These are phyloP conservation scores for Bos javanicus DNA, from an alignment of 2,113 vertebrate genomes.

Conservation along the genomic window DNA sequence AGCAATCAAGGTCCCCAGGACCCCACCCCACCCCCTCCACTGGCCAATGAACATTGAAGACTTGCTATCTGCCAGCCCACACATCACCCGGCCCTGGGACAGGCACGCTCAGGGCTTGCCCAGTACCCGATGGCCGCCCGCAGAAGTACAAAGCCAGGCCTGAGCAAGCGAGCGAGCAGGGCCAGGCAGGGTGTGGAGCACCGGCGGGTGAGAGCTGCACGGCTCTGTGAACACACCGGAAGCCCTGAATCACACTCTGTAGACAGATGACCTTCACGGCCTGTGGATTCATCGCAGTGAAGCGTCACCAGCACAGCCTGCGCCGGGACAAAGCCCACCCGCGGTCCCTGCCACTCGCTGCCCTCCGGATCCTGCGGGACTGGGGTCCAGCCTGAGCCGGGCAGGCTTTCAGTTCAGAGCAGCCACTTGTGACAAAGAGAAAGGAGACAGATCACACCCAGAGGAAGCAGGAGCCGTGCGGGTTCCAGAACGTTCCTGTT, in stretches of 20 bases:
- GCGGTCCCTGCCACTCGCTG: rapidly evolving
- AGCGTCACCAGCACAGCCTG: too few relatives aligned
- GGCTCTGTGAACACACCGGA: neutral
- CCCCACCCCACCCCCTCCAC: too few relatives aligned
- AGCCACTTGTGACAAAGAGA: neutral
- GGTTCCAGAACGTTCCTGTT: neutral
- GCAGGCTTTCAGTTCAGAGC: neutral
- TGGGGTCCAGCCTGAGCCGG: neutral
- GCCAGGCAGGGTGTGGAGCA: neutral
- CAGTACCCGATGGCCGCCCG: rapidly evolving
- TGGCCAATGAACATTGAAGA: rapidly evolving
- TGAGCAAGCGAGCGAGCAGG: neutral
- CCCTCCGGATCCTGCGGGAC: neutral
- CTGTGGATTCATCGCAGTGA: rapidly evolving
- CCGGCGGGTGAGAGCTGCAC: neutral
- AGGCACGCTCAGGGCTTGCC: neutral
- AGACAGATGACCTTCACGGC: too few relatives aligned
- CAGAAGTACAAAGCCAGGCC: neutral
- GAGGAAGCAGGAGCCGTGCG: neutral
- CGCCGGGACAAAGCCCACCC: rapidly evolving
- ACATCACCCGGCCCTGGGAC: neutral
- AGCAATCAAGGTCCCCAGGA: neutral
- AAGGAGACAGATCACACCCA: neutral
- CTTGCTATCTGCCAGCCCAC: neutral
- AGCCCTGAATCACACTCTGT: neutral